Conservation (phyloP, 1,140 invertebrate species). For the Paraescarpia echinospica region DNA sequence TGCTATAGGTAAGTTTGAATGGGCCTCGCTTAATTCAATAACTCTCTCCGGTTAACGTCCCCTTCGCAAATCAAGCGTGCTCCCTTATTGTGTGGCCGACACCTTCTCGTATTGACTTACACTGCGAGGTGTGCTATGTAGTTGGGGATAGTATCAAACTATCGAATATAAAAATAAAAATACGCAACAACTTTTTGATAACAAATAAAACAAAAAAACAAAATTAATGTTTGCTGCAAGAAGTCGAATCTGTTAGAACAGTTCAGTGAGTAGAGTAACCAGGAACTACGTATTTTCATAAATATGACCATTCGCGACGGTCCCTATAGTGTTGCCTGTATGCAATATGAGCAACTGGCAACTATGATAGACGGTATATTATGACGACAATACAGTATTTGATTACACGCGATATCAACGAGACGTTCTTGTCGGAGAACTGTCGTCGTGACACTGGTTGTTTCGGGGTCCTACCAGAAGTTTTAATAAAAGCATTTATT, state of each 20-base stretch:
- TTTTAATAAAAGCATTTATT: not conserved
- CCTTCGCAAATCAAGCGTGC: not conserved
- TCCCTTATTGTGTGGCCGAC: not conserved
- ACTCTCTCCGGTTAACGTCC: not conserved
- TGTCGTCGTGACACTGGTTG: not conserved
- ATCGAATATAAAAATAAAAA: not conserved
- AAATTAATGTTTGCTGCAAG: not conserved
- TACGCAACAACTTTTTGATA: not conserved
- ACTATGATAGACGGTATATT: not conserved
- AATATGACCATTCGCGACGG: not conserved
- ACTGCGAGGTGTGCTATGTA: not conserved
- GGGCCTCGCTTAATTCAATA: not conserved
- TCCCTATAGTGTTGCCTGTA: not conserved
- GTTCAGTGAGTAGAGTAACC: not conserved
- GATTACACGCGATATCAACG: not conserved
- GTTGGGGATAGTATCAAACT: not conserved
- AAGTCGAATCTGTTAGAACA: not conserved
- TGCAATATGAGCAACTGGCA: not conserved
- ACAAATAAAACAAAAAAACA: not conserved
- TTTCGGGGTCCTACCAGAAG: not conserved
- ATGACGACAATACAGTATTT: not conserved
- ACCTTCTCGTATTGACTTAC: not conserved
- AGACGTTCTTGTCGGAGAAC: not conserved
- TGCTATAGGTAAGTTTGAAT: not conserved
- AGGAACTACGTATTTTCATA: not conserved